Base-by-base conservation (phyloP, 2,113 vertebrate species). In the Halichoerus grypus region DNA sequence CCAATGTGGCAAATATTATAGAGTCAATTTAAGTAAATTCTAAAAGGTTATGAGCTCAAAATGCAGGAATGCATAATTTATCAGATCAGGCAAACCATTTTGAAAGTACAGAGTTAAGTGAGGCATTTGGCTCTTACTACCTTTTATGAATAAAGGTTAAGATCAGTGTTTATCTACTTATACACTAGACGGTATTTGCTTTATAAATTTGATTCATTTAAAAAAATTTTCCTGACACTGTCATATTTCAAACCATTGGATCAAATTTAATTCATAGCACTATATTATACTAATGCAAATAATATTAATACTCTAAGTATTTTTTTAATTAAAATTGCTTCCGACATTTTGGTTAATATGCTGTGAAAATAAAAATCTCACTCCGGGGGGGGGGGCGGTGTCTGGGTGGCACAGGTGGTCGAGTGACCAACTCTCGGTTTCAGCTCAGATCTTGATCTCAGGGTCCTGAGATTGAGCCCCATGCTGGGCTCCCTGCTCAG, bases 11-110 rank as follows among this genome's bases (percentile, higher is more conserved):
- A 97, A 99, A 98, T 84, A 98, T 92, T 90, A 88, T 18, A 98
- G 28, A 95, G 93, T 97, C 91, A 95, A 95, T 97, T 98, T 96
- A 98, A 98, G 95, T 98, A 98, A 98, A 99, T 96, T 98, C 92
- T 93, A 42, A 93, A 93, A 76, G 97, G 96, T 97, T 98, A 97
- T 89, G 63, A 98, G 98, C 98, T 98, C 98, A 98, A 97, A 98
- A 98, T 97, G 86, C 97, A 98, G 98, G 97, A 97, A 97, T 98
- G 98, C 95, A 98, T 99, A 98, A 99, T 99, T 99, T 98, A 99
- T 98, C 97, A 98, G 88, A 98, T 98, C 90, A 98, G 97, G 94
- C 93, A 98, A 98, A 98, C 98, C 94, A 98, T 97, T 98, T 94
- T 97, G 95, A 97, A 98, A 98, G 91, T 97, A 95, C 28, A 65